Conservation (phyloP, 1,140 invertebrate genomes). For the Gonatopus flavifemur region DNA sequence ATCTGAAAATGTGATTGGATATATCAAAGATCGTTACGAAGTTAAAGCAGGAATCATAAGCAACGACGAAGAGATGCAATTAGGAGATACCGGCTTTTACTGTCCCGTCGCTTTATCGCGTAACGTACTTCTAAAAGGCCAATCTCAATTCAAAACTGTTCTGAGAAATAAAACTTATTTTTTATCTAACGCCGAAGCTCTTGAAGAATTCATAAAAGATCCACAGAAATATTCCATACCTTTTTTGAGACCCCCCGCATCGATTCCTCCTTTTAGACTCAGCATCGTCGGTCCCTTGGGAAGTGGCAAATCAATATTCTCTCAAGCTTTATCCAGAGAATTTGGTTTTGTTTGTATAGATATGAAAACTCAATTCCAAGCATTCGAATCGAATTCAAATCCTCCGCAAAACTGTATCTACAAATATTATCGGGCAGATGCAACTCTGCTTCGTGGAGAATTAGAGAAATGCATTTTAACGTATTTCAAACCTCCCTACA, state of each 20-base stretch:
- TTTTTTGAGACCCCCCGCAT: slow-evolving; percentile 44
- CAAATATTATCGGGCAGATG: slow-evolving; percentile 53
- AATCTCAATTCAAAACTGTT: slow-evolving; percentile 54
- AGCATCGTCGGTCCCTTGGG: slow-evolving; percentile 59
- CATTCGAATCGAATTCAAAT: slow-evolving; percentile 3
- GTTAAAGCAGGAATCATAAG: slow-evolving; percentile 26
- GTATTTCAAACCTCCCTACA: slow-evolving; percentile 52
- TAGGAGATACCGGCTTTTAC: slow-evolving; percentile 60
- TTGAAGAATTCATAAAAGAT: slow-evolving; percentile 53
- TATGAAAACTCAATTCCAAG: slow-evolving; percentile 47
- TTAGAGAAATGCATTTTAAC: slow-evolving; percentile 50
- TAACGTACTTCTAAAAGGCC: slow-evolving; percentile 62
- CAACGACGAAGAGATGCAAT: slow-evolving; percentile 29
- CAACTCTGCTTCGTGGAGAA: slow-evolving; percentile 42
- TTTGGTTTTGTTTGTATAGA: slow-evolving; percentile 58
- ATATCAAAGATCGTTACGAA: slow-evolving; percentile 31
- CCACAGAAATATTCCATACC: slow-evolving; percentile 48
- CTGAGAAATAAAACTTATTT: slow-evolving; percentile 59
- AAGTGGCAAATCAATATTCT: slow-evolving; percentile 57
- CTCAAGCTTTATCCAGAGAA: slow-evolving; percentile 55
- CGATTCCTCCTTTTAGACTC: slow-evolving; percentile 56
- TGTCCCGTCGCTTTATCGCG: slow-evolving; percentile 60
- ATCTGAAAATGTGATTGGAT: slow-evolving; percentile 20
- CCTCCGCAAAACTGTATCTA: slow-evolving; percentile 17
- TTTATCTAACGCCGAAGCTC: slow-evolving; percentile 50